phyloP scores from a whole-genome alignment of 2,113 vertebrate genomes.

The Peromyscus californicus region DNA sequence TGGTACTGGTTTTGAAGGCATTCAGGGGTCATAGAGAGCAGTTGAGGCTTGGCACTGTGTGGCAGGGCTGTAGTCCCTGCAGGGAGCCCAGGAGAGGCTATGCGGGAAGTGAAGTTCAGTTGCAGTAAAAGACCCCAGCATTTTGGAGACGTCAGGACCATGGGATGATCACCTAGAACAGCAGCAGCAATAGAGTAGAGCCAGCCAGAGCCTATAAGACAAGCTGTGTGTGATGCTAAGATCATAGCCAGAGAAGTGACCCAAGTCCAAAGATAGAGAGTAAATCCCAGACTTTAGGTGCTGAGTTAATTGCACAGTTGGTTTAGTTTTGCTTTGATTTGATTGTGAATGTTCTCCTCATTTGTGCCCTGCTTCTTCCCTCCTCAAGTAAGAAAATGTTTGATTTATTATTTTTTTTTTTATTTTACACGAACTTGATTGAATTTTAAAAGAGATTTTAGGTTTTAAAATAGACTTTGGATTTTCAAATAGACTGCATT shows the following conservation, averaged over 20 bases:
- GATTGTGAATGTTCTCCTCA: background rate
- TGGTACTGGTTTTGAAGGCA: background rate
- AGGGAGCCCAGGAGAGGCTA: too few relatives aligned
- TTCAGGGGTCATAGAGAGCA: background rate
- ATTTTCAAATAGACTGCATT: background rate
- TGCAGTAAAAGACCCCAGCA: background rate
- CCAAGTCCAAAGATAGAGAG: background rate
- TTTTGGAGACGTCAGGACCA: background rate
- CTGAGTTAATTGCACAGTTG: background rate
- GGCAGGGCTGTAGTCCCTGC: background rate
- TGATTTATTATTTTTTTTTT: background rate
- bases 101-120: background rate
- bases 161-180: background rate
- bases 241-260: background rate
- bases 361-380: background rate
- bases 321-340: background rate
- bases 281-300: background rate
- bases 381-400: background rate
- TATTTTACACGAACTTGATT: background rate
- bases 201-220: background rate
- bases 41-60: background rate
- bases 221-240: background rate
- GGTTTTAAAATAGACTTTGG: background rate
- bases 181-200: background rate
- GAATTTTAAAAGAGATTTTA: background rate